These are phyloP conservation scores for Columba janthina DNA, from an alignment of 2,113 vertebrate species.

Conservation along the genomic window DNA sequence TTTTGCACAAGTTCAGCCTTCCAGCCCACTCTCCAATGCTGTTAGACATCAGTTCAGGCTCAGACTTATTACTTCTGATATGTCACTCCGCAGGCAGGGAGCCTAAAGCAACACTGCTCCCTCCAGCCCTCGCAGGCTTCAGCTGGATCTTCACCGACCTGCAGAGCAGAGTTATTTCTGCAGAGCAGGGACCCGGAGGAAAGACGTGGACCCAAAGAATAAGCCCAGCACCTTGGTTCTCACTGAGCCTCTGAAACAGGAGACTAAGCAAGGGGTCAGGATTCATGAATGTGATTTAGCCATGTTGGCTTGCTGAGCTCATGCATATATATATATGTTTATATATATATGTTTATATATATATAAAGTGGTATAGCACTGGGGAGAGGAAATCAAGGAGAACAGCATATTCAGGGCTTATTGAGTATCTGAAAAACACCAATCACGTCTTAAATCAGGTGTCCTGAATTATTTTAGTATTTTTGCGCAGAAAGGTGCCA, in stretches of 20 bases:
- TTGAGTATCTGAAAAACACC: background rate
- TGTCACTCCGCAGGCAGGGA: slow-evolving; percentile 55
- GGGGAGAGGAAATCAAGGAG: background rate
- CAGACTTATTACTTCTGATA: slow-evolving; percentile 67
- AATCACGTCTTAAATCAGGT: background rate
- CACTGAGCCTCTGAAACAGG: background rate
- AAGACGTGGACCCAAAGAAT: background rate
- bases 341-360: too few species aligned
- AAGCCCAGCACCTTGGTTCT: background rate
- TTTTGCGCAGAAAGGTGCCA: background rate
- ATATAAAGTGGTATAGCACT: background rate
- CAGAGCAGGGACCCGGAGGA: background rate
- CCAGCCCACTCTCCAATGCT: background rate
- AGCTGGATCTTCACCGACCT: slow-evolving; percentile 26
- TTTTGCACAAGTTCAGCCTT: slow-evolving; percentile 53
- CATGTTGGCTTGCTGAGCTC: background rate
- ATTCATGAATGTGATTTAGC: background rate
- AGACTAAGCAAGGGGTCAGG: background rate
- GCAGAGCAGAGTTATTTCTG: background rate
- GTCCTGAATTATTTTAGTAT: background rate
- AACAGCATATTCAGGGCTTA: background rate
- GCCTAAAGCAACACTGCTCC: slow-evolving; percentile 64
- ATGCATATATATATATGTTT: rapidly evolving
- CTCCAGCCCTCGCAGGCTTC: slow-evolving; percentile 51
- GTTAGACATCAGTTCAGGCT: slow-evolving; percentile 51